A percentile compares a stretch with the other conserved stretches of the same genome.
Conservation (phyloP, 2,797 vertebrate genomes). For the Sternotherus odoratus region DNA sequence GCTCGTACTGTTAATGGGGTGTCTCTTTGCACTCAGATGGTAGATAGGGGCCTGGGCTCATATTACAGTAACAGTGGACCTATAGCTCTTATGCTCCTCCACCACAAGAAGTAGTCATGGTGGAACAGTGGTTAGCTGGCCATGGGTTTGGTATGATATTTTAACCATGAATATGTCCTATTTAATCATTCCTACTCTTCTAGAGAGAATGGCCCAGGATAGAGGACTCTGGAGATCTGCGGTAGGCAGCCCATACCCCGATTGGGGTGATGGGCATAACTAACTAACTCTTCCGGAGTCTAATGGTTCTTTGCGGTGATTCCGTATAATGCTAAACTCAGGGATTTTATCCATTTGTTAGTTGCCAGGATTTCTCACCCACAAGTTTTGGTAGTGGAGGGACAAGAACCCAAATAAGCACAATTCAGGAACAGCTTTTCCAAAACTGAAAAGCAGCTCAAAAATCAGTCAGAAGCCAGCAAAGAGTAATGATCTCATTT, state of each 20-base stretch:
- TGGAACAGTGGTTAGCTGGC: not conserved
- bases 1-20: not conserved
- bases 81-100: too few relatives aligned
- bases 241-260: too few relatives aligned
- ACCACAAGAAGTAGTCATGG: too few relatives aligned
- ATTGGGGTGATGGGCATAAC: too few relatives aligned
- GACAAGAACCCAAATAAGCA: not conserved
- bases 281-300: too few relatives aligned
- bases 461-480: not conserved
- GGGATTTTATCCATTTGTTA: not conserved
- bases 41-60: too few relatives aligned
- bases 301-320: not conserved
- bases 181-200: not conserved
- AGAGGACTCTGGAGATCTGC: too few relatives aligned
- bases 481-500: conserved; percentile 62
- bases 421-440: not conserved
- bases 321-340: not conserved
- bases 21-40: too few relatives aligned
- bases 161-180: too few relatives aligned
- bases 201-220: too few relatives aligned
- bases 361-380: not conserved
- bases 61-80: too few relatives aligned
- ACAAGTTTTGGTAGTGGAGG: not conserved
- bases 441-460: conserved; percentile 15
- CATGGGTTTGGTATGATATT: not conserved